Conservation (phyloP, 1,140 invertebrate genomes). For the Drosophila lini region DNA sequence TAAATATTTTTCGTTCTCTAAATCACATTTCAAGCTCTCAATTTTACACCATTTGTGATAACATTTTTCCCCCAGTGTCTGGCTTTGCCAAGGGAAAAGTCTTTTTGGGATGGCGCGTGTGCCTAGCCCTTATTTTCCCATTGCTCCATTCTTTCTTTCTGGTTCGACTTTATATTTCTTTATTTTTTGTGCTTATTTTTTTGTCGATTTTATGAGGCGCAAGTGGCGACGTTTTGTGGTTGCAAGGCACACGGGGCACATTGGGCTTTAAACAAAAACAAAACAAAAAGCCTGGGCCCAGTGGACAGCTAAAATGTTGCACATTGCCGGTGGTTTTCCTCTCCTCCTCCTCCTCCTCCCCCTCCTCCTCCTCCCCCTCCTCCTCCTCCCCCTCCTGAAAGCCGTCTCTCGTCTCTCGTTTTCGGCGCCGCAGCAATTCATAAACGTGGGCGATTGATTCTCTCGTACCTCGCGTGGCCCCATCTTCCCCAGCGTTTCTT, state of each 20-base stretch:
- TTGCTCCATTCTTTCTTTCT: constrained; percentile 48
- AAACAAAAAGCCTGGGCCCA: constrained; percentile 18
- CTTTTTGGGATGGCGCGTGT: constrained; percentile 62
- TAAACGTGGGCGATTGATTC: constrained; percentile 84
- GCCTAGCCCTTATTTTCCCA: constrained; percentile 82
- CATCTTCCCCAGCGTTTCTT: constrained; percentile 46
- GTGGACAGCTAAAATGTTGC: constrained; percentile 79
- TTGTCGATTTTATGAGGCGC: constrained; percentile 77
- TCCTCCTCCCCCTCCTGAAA: too few species aligned
- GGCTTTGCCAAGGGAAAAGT: constrained; percentile 36
- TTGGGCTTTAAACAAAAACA: constrained; percentile 10
- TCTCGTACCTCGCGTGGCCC: constrained; percentile 68
- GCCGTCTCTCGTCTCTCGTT: constrained; percentile 24
- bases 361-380: not conserved
- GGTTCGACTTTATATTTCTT: constrained; percentile 8
- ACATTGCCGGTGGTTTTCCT: constrained; percentile 61
- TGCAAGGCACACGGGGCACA: constrained; percentile 65
- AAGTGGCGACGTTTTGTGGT: constrained; percentile 83
- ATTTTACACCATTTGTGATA: not conserved
- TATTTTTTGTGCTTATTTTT: constrained; percentile 24
- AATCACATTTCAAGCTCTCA: not conserved
- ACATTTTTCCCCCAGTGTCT: not conserved
- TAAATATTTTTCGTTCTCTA: too few species aligned
- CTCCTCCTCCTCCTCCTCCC: not conserved
- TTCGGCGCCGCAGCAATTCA: constrained; percentile 82